Conservation (phyloP, 2,113 vertebrate species). For the Gobio gobio region DNA sequence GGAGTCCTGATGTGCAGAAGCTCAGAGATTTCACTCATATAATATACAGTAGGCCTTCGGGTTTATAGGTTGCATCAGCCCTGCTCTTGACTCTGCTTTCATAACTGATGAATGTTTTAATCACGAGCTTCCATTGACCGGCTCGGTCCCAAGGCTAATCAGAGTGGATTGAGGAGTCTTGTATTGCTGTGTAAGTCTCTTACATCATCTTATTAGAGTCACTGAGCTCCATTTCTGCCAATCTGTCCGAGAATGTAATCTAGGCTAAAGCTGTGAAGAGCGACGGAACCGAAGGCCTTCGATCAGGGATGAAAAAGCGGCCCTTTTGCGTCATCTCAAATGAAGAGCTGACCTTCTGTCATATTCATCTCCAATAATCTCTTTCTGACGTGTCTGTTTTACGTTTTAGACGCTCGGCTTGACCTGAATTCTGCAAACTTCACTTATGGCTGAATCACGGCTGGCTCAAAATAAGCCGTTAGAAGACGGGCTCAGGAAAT, state of each 20-base stretch:
- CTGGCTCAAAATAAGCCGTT: conserved; percentile 28
- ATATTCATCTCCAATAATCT: conserved; percentile 46
- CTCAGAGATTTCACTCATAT: conserved; percentile 39
- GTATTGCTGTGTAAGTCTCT: conserved; percentile 18
- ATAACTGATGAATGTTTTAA: conserved; percentile 11
- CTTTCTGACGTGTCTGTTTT: conserved; percentile 23
- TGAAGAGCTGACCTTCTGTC: conserved; percentile 27
- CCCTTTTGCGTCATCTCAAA: background rate
- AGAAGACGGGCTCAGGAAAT: background rate
- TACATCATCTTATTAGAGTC: conserved; percentile 9
- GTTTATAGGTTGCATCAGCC: background rate
- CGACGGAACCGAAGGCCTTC: background rate
- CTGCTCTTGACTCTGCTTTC: background rate
- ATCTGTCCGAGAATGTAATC: conserved; percentile 26
- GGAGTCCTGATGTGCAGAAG: conserved; percentile 41
- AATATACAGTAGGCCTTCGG: background rate
- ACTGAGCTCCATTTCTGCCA: background rate
- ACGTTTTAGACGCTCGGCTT: background rate
- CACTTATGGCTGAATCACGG: conserved; percentile 7
- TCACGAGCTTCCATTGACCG: background rate
- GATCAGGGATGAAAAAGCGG: background rate
- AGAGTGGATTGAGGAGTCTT: background rate
- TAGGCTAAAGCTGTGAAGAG: background rate
- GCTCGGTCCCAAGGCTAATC: conserved; percentile 18
- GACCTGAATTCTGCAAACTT: conserved; percentile 3